Conservation (phyloP, 2,888 invertebrate genomes). For the Dioctria rufipes region DNA sequence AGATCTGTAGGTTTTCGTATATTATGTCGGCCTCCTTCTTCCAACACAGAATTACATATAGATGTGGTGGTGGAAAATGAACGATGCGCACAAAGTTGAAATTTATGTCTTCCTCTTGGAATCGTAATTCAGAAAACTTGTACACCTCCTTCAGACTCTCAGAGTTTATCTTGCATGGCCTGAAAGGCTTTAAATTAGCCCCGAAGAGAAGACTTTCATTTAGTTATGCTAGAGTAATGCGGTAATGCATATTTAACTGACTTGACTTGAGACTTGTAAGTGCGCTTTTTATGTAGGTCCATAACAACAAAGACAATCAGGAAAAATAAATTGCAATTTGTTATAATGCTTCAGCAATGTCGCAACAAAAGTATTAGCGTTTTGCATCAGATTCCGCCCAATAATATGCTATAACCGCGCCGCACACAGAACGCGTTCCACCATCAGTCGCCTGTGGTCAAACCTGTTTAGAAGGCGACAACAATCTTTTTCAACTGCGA, state of each 20-base stretch:
- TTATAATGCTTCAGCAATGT: not conserved
- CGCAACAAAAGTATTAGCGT: not conserved
- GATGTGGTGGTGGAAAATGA: not conserved
- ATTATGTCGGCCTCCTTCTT: not conserved
- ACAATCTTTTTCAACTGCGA: not conserved
- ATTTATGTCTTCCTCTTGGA: not conserved
- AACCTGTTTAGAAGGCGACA: slow-evolving; percentile 32
- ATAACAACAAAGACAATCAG: not conserved
- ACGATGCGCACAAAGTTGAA: not conserved
- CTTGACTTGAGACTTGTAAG: not conserved
- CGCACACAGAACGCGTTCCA: slow-evolving; percentile 12
- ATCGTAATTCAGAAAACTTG: not conserved
- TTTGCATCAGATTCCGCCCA: slow-evolving; percentile 26
- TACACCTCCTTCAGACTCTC: slow-evolving; percentile 14
- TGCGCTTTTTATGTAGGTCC: not conserved
- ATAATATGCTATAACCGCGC: slow-evolving; percentile 4
- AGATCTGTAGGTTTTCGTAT: not conserved
- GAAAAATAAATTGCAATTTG: not conserved
- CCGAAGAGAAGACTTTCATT: not conserved
- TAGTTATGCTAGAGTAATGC: not conserved
- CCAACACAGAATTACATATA: not conserved
- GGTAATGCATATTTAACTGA: not conserved
- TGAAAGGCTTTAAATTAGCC: not conserved
- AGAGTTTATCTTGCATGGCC: not conserved
- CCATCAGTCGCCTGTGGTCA: slow-evolving; percentile 20